These are phyloP conservation scores for Aporophyla lueneburgensis DNA, from an alignment of 2,888 invertebrate species.

Conservation along the genomic window DNA sequence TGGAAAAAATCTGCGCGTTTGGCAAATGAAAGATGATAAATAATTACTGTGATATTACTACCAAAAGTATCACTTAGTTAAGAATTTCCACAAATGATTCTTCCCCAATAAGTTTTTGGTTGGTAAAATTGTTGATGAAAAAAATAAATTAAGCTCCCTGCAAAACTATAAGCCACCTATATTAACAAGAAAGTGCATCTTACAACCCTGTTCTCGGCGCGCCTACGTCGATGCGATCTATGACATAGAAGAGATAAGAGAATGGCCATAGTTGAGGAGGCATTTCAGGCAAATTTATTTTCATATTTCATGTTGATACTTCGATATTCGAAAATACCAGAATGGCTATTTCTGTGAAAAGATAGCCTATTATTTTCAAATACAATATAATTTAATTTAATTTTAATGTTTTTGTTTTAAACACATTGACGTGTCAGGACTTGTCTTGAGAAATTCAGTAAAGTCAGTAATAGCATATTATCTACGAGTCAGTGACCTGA, in stretches of 20 bases:
- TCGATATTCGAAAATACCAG: constrained; percentile 4
- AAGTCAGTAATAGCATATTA: background rate
- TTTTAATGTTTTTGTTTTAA: background rate
- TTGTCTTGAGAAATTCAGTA: background rate
- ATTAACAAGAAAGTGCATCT: background rate
- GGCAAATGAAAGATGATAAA: background rate
- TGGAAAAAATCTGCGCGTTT: too few species aligned
- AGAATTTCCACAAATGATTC: background rate
- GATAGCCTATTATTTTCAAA: constrained; percentile 9
- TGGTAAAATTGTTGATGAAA: background rate
- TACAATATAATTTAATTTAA: background rate
- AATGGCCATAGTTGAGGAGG: constrained; percentile 44
- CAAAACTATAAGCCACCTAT: background rate
- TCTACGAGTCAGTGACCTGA: background rate
- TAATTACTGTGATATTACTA: background rate
- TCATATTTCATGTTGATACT: background rate
- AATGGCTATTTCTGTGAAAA: background rate
- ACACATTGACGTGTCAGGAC: background rate
- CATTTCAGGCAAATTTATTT: constrained; percentile 20
- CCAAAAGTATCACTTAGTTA: background rate
- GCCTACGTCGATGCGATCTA: constrained; percentile 55
- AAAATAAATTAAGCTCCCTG: background rate
- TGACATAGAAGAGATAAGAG: constrained; percentile 41
- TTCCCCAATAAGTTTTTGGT: background rate
- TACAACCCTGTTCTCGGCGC: constrained; percentile 37